phyloP scores from a whole-genome alignment of 64 coral and sea anemone species.

The Dendronephthya gigantea region DNA sequence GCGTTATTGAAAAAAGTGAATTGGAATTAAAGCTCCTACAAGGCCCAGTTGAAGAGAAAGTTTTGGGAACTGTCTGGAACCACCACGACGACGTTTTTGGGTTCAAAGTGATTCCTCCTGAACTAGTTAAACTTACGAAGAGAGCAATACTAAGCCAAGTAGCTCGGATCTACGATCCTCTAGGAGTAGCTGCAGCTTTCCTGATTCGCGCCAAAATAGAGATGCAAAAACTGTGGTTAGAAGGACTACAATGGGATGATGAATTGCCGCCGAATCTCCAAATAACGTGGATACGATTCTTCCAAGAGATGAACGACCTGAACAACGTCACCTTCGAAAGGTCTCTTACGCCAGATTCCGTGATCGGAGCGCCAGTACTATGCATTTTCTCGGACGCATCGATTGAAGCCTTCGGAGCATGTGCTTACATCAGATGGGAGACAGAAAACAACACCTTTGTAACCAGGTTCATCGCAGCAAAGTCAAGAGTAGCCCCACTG shows the following conservation, averaged over 20 bases:
- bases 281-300: neutral
- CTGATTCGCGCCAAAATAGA: conserved; percentile 33
- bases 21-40: conserved; percentile 29
- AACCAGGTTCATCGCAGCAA: neutral
- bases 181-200: conserved; percentile 29
- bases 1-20: neutral
- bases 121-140: no score
- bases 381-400: neutral
- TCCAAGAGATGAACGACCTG: conserved; percentile 1
- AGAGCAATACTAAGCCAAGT: no score
- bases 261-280: conserved; percentile 11
- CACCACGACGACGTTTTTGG: neutral
- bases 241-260: conserved; percentile 35
- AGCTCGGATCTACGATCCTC: no score
- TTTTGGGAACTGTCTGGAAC: conserved; percentile 27
- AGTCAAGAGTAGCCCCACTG: neutral
- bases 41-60: conserved; percentile 36
- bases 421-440: neutral
- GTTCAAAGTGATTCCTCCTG: no score
- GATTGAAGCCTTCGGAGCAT: neutral
- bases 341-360: neutral
- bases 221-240: conserved; percentile 38
- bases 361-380: neutral
- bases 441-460: neutral
- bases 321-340: neutral